Evolutionary conservation across 2,888 invertebrate species (phyloP), one percentile per base, ranked within the genome.

Genomic region (Craniophora ligustri): DNA sequence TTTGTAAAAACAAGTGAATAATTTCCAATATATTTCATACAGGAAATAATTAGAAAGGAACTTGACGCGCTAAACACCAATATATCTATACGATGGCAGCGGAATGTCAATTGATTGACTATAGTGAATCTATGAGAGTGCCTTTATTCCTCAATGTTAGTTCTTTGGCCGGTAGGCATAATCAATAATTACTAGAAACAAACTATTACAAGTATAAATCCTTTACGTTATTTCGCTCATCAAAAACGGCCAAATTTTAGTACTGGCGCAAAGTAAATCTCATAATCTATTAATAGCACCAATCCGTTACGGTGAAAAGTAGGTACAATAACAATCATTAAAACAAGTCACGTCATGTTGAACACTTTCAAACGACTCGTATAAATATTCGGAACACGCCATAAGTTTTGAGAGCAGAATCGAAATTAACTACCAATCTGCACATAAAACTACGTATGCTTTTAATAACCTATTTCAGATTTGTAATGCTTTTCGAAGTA

Each of bases 311-410:
- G 6, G 16, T n/a, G n/a, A n/a, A n/a, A n/a, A n/a, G n/a, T n/a
- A n/a, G n/a, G n/a, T n/a, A n/a, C 23, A 36, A 30, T 13, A 59
- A 44, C 31, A 44, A 10, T 14, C 7, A 55, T 55, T 55, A 59
- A 59, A 8, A 31, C 65, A 14, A n/a, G 14, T 59, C 64, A 59
- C 59, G 64, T 35, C 5, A 28, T 18, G n/a, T 28, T 15, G 6
- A 59, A 35, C 59, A 63, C 64, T 63, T 54, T 64, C 56, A 13
- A 59, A 36, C 26, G 2, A 35, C 15, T 32, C n/a, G 11, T 30
- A 15, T 42, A 31, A 31, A 14, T 6, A 64, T 55, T 41, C 64
- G 6, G 5, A 1, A 23, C 54, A 45, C 35, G 40, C 7, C 11
- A n/a, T 19, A 14, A 19, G 18, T 19, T 26, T 62, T 62, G 16